These are phyloP conservation scores for Thripadectes ignobilis DNA, from an alignment of 2,797 vertebrate genomes.

Conservation along the genomic window DNA sequence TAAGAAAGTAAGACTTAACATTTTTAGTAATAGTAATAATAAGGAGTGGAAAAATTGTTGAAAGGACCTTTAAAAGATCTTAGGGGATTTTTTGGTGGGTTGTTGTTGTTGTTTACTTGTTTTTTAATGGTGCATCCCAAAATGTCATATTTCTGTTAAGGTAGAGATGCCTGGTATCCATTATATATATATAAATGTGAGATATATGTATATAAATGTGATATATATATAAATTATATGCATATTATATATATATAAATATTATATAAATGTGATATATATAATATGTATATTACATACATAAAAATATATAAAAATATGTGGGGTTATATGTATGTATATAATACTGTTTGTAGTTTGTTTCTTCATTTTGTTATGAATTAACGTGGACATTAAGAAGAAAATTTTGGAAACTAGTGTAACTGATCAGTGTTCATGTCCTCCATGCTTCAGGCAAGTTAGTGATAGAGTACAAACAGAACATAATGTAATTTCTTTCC, in stretches of 20 bases:
- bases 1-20: neutral
- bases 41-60: neutral
- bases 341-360: neutral
- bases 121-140: neutral
- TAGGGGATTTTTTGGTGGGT: too few species aligned
- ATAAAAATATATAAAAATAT: neutral
- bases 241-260: too few species aligned
- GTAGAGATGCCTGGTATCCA: neutral
- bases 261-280: too few species aligned
- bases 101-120: neutral
- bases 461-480: neutral
- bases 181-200: too few species aligned
- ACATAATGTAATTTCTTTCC: neutral
- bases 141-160: neutral
- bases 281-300: neutral
- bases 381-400: neutral
- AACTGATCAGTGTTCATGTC: neutral
- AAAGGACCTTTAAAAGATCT: neutral
- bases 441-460: neutral
- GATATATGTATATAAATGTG: rapidly evolving
- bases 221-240: too few species aligned
- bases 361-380: neutral
- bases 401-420: neutral
- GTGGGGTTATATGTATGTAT: rapidly evolving
- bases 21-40: neutral